Evolutionary conservation across 2,797 vertebrate genomes (phyloP).

Genomic region (Austrolebias charrua): DNA sequence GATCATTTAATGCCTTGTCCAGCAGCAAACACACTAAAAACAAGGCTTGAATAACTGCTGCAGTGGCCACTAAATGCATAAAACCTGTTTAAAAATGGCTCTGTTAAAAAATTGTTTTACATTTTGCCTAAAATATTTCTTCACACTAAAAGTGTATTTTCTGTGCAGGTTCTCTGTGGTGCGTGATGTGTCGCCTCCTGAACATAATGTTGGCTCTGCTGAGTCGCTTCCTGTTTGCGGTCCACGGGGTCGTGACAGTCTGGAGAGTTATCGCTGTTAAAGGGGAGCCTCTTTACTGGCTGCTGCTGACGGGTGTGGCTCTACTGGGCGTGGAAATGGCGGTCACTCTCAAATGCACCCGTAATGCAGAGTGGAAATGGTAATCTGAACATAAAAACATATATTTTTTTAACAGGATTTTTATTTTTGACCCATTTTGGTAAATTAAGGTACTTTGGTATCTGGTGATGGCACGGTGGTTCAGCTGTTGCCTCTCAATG

Average conservation of each 20-base stretch:
- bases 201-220: slow-evolving; percentile 73
- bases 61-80: no score
- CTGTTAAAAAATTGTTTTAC: neutral
- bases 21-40: no score
- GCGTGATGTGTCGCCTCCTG: slow-evolving; percentile 66
- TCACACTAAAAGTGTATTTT: neutral
- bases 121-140: neutral
- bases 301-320: slow-evolving; percentile 74
- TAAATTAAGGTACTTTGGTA: no score
- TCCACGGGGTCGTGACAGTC: slow-evolving; percentile 76
- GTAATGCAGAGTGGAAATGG: slow-evolving; percentile 84
- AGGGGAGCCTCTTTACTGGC: slow-evolving; percentile 70
- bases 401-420: neutral
- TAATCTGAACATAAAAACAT: slow-evolving; percentile 38
- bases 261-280: slow-evolving; percentile 71
- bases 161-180: slow-evolving; percentile 28
- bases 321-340: slow-evolving; percentile 79
- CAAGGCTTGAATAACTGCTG: no score
- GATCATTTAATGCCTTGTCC: no score
- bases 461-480: no score
- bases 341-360: slow-evolving; percentile 75
- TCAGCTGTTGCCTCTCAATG: no score
- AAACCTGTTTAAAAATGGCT: no score
- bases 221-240: slow-evolving; percentile 77
- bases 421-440: neutral